Evolutionary conservation across 2,797 vertebrate genomes (phyloP).

Genomic region (Sarcoramphus papa): DNA sequence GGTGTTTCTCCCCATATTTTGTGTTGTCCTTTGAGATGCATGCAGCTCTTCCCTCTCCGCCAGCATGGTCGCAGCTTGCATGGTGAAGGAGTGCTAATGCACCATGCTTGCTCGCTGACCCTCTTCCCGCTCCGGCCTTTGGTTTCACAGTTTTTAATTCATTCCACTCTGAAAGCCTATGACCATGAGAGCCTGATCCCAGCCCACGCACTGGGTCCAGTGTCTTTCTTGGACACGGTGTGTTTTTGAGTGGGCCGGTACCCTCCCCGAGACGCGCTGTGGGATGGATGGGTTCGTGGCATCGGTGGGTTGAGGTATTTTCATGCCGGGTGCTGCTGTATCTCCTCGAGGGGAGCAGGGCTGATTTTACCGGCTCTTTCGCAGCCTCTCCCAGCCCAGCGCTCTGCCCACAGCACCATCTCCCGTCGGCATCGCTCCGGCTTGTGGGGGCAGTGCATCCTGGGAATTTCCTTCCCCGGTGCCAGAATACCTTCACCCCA

Average conservation of each 20-base stretch:
- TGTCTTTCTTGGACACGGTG: accelerated
- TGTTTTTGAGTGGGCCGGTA: accelerated
- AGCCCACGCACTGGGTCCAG: accelerated
- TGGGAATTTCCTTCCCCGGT: not conserved
- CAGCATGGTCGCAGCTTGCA: accelerated
- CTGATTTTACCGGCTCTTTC: not conserved
- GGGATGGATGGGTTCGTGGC: accelerated
- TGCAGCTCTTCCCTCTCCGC: accelerated
- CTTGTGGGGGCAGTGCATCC: not conserved
- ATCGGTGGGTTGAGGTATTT: accelerated
- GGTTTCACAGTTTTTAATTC: not conserved
- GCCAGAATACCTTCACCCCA: not conserved
- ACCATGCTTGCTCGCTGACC: accelerated
- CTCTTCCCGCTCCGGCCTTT: not conserved
- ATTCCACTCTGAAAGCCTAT: not conserved
- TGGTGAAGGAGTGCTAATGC: accelerated
- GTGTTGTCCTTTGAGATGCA: not conserved
- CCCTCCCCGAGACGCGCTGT: accelerated
- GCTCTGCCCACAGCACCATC: constrained; percentile 46
- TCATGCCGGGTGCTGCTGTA: accelerated
- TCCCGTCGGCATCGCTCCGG: not conserved
- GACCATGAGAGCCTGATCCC: not conserved
- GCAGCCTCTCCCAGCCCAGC: not conserved
- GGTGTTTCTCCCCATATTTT: not conserved
- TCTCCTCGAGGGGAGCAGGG: not conserved